Percentiles rank a stretch among this genome's conserved stretches.
These are phyloP conservation scores for Hypercompe scribonia DNA, from an alignment of 2,888 invertebrate genomes.

Conservation along the genomic window DNA sequence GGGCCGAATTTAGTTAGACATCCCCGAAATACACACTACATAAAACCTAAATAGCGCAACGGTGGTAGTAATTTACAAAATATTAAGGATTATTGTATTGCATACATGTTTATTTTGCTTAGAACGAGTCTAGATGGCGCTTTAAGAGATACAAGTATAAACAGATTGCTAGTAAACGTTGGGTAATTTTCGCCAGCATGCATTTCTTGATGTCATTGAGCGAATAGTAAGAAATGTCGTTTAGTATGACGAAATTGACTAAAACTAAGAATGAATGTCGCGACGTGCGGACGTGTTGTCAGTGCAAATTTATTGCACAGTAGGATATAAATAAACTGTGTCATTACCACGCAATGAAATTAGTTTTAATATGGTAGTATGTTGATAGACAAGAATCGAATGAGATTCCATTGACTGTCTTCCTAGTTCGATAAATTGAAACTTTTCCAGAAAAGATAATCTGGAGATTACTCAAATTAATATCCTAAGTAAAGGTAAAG, in stretches of 20 bases:
- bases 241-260: background rate
- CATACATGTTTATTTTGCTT: background rate
- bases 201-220: background rate
- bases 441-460: background rate
- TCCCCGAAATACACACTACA: too few species aligned
- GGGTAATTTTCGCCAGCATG: background rate
- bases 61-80: too few species aligned
- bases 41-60: too few species aligned
- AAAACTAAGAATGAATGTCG: conserved; percentile 2
- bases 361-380: background rate
- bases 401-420: background rate
- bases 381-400: background rate
- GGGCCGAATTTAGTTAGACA: too few species aligned
- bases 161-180: background rate
- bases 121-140: background rate
- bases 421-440: background rate
- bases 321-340: conserved; percentile 4
- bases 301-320: conserved; percentile 1
- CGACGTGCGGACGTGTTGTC: conserved; percentile 3
- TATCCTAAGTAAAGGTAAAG: too few species aligned
- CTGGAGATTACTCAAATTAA: background rate
- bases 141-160: background rate
- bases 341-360: conserved; percentile 2
- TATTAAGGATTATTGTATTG: too few species aligned
- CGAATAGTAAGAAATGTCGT: background rate